Evolutionary conservation across 2,113 vertebrate genomes (phyloP).

Genomic region (Tonatia bakeri): DNA sequence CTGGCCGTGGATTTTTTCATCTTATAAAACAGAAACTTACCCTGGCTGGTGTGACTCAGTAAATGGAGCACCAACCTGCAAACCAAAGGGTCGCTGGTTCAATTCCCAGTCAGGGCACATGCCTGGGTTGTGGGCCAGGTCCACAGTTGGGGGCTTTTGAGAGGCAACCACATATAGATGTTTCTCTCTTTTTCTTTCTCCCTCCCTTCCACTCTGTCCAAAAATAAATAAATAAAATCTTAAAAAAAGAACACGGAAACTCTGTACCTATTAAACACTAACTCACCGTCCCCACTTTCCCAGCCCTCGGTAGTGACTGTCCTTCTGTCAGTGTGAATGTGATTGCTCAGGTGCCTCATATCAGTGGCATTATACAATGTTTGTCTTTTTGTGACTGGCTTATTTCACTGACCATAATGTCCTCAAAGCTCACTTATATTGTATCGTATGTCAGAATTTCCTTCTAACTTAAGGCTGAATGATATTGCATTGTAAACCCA

Average conservation of each 20-base stretch:
- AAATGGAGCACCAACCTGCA: too few relatives aligned
- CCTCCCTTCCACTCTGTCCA: too few relatives aligned
- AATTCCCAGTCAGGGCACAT: too few relatives aligned
- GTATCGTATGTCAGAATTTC: not conserved
- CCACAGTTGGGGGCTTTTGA: too few relatives aligned
- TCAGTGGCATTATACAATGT: too few relatives aligned
- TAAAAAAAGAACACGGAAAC: not conserved
- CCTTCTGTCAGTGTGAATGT: not conserved
- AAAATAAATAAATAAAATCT: too few relatives aligned
- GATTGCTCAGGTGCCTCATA: rapidly evolving
- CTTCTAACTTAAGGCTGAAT: not conserved
- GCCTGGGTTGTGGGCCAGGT: too few relatives aligned
- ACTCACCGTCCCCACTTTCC: rapidly evolving
- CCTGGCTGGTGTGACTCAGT: too few relatives aligned
- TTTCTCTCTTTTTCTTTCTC: too few relatives aligned
- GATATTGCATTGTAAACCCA: not conserved
- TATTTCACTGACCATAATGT: not conserved
- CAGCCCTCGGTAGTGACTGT: not conserved
- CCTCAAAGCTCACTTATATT: not conserved
- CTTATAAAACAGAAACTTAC: not conserved
- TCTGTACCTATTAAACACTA: not conserved
- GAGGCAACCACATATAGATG: too few relatives aligned
- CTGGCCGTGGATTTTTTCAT: not conserved
- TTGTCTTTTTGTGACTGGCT: not conserved
- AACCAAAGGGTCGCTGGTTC: too few relatives aligned